These are phyloP conservation scores for Cheirogaleus medius DNA, from an alignment of 2,113 vertebrate species.

Conservation along the genomic window DNA sequence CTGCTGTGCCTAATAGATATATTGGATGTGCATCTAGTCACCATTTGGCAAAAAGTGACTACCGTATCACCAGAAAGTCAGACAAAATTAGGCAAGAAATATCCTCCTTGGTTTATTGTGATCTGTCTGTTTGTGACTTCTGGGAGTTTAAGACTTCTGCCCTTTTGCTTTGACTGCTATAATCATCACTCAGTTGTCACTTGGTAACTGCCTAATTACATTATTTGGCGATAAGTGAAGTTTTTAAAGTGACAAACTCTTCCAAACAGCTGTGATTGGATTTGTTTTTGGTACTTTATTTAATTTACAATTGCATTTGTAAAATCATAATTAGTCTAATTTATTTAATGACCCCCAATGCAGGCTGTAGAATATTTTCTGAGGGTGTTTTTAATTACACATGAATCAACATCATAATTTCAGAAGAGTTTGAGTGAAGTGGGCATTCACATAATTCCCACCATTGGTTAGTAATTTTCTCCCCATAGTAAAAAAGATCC, in stretches of 20 bases:
- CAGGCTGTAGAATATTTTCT: slow-evolving; percentile 34
- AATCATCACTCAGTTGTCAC: slow-evolving; percentile 62
- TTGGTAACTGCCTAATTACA: slow-evolving; percentile 64
- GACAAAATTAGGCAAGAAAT: not conserved
- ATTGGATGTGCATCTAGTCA: not conserved
- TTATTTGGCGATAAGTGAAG: slow-evolving; percentile 65
- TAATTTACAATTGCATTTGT: slow-evolving; percentile 69
- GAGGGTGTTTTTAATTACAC: slow-evolving; percentile 49
- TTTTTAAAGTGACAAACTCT: slow-evolving; percentile 65
- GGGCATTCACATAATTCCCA: slow-evolving; percentile 16
- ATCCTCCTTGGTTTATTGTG: not conserved
- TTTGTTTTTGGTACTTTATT: slow-evolving; percentile 69
- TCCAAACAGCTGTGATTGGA: slow-evolving; percentile 69
- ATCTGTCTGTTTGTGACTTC: slow-evolving; percentile 14
- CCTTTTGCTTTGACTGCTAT: slow-evolving; percentile 40
- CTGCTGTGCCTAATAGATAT: not conserved
- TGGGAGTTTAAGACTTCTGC: slow-evolving; percentile 30
- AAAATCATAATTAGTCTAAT: slow-evolving; percentile 68
- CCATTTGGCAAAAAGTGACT: not conserved
- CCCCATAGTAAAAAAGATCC: not conserved
- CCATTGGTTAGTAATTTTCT: not conserved
- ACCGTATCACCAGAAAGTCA: not conserved
- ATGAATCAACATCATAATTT: slow-evolving; percentile 43
- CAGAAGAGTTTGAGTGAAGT: not conserved
- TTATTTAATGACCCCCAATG: slow-evolving; percentile 58